These are phyloP conservation scores for Orientallactaga bullata DNA, from an alignment of 2,113 vertebrate genomes.

Conservation along the genomic window DNA sequence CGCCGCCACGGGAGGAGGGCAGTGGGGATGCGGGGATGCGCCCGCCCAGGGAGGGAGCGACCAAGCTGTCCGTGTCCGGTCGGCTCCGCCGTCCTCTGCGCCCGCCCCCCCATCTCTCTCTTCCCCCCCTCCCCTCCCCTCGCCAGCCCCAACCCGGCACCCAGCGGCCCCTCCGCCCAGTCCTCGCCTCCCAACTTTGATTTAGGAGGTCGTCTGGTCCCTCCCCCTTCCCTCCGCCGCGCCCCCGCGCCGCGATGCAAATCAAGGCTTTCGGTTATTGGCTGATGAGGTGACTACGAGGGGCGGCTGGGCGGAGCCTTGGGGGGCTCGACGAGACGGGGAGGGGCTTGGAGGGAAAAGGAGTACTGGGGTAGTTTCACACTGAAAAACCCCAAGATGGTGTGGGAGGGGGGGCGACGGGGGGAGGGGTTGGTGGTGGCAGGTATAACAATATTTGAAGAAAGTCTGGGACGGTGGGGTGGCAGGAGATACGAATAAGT, in stretches of 20 bases:
- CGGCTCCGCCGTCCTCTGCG: conserved; percentile 55
- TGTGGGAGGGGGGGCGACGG: not conserved
- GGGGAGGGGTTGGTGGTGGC: not conserved
- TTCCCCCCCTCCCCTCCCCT: conserved; percentile 16
- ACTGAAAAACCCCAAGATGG: not conserved
- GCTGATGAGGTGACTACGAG: conserved; percentile 48
- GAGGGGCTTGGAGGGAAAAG: conserved; percentile 52
- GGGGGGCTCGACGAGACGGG: conserved; percentile 65
- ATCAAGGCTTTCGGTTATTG: conserved; percentile 71
- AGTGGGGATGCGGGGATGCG: conserved; percentile 59
- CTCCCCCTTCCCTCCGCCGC: conserved; percentile 56
- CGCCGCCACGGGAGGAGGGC: conserved; percentile 57
- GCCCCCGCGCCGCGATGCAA: conserved; percentile 70
- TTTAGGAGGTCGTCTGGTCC: conserved; percentile 80
- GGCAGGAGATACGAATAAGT: not conserved
- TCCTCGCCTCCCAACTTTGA: conserved; percentile 80
- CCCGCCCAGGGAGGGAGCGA: conserved; percentile 57
- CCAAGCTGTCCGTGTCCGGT: conserved; percentile 61
- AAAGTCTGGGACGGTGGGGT: not conserved
- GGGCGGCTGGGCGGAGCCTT: conserved; percentile 64
- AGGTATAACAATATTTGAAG: not conserved
- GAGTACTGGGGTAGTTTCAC: not conserved
- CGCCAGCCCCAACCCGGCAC: conserved; percentile 59
- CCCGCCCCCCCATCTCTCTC: conserved; percentile 72
- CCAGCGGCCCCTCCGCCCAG: conserved; percentile 60